Evolutionary conservation across 2,113 vertebrate genomes (phyloP), one percentile per base, ranked within the genome.

Genomic region (Rynchops niger): DNA sequence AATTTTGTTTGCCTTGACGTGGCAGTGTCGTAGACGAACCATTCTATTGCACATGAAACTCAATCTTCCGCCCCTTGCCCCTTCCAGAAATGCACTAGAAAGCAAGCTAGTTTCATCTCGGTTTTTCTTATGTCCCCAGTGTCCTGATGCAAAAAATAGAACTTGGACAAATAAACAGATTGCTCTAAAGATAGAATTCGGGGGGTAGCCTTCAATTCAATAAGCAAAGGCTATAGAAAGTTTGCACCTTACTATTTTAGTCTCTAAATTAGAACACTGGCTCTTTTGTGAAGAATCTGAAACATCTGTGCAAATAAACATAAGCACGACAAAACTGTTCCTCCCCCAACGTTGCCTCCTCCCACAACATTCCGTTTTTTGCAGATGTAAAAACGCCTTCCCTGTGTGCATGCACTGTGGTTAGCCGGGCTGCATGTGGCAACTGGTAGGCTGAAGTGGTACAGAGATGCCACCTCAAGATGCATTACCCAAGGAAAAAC

Each of bases 251-350:
- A 62, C 86, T 94, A 52, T 94, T 93, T 93, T 78, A 63, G 74
- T 81, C 74, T 91, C 38, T 74, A 19, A 79, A 79, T 53, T 63
- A 72, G 53, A 94, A 91, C 55, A 78, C 12, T 63, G 62, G 19
- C 71, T 91, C 78, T 86, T 93, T 45, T 82, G 69, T 88, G 42
- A 93, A 92, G 74, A 70, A 82, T 43, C 42, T 77, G 78, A 82
- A 85, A 85, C 92, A 93, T 79, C 63, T 92, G 61, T 95, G 34
- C 36, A 95, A 92, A 91, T 58, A 95, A 82, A 89, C 21, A 49
- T 15, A n/a, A 85, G 13, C 62, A 73, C 26, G 55, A 86, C 38
- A 62, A 82, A 94, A 82, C 53, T 23, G 30, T 36, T 80, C 27
- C 26, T 93, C 52, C 34, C 40, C 30, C 29, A 15, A 25, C 47